These are phyloP conservation scores for Haemorhous mexicanus DNA, from an alignment of 2,113 vertebrate species.

Conservation along the genomic window DNA sequence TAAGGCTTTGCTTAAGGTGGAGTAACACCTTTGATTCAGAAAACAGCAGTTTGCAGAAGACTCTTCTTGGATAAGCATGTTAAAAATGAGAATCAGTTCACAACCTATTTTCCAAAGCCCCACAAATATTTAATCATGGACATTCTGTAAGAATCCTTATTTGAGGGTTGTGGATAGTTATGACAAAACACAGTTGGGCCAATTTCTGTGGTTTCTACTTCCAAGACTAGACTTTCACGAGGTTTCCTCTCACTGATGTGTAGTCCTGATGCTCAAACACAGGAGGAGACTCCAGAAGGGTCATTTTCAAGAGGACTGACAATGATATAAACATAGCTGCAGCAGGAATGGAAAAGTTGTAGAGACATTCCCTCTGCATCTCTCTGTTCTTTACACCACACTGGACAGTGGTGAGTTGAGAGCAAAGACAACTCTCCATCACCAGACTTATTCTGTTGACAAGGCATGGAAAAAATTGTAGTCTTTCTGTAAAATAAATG, in stretches of 20 bases:
- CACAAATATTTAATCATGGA: not conserved
- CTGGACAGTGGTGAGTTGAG: not conserved
- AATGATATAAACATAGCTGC: not conserved
- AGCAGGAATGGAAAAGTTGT: not conserved
- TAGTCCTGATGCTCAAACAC: not conserved
- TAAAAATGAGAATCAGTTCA: not conserved
- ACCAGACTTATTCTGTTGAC: not conserved
- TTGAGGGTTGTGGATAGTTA: not conserved
- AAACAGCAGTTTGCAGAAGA: not conserved
- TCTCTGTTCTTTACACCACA: not conserved
- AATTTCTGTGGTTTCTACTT: not conserved
- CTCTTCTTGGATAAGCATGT: not conserved
- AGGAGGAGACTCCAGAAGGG: not conserved
- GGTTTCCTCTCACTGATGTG: not conserved
- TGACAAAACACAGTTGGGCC: not conserved
- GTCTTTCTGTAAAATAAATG: not conserved
- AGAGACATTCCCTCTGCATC: not conserved
- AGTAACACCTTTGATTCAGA: not conserved
- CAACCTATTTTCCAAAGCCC: not conserved
- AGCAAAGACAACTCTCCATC: not conserved
- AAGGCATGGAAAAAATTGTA: not conserved
- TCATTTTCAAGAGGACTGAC: not conserved
- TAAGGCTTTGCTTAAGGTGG: not conserved
- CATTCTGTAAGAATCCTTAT: not conserved
- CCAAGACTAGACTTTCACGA: not conserved